Base-by-base conservation (phyloP, 2,113 vertebrate genomes). In the Setophaga kirtlandii region DNA sequence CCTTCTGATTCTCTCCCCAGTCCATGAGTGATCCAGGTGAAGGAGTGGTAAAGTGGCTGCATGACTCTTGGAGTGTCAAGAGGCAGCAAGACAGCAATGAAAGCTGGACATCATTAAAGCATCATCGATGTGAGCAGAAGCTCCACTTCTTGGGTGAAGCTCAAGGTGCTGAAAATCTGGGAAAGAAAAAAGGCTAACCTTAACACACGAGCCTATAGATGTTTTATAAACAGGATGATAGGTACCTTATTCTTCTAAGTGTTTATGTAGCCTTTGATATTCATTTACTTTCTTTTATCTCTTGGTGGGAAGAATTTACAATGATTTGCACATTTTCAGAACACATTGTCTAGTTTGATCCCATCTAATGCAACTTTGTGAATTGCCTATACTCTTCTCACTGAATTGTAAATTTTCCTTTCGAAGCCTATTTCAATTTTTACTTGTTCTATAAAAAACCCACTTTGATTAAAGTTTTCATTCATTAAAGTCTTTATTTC, bases 1-100 rank as follows among this genome's bases (percentile, higher is more conserved):
- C 5, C 3, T 70, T 41, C 41, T 28, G 24, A 47, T 63, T 2
- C 4, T 42, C 18, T 42, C 15, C 6, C 6, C 52, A 42, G 0
- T 42, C 30, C 59, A 49, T 27, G 28, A 39, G 16, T 33, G 21
- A 41, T 62, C 58, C 37, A 33, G 35, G 31, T 37, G 22, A 70
- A 35, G 12, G 42, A 58, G 18, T 23, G 31, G 11, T 22, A 3
- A 10, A 44, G 18, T 31, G 27, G 22, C 30, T 81, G 22, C 3
- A 4, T 23, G 22, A 15, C 27, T 27, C 52, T 59, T 50, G 37
- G 11, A 59, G 33, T 10, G 42, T 14, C 50, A 53, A 74, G 19
- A 63, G 18, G 14, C 19, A 28, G 3, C 37, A 83, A 80, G 47
- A 46, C 7, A 77, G 14, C 17, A 53, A 23, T 23, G 30, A 84